Evolutionary conservation across 2,113 vertebrate species (phyloP).

Genomic region (Brachyhypopomus gauderio): DNA sequence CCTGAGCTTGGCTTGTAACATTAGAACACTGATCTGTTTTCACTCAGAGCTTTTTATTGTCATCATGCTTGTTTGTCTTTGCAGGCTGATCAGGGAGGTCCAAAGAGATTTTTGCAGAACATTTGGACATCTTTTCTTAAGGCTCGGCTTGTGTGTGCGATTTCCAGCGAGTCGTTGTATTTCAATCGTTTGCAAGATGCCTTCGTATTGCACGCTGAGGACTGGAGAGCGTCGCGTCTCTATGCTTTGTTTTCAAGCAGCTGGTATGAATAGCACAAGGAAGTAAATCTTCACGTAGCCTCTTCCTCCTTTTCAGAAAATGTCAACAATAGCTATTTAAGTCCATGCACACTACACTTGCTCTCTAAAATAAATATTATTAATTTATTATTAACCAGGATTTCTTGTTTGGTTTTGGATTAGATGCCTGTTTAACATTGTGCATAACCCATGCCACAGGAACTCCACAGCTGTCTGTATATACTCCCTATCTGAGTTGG

Average conservation of each 20-base stretch:
- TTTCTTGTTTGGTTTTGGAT: not conserved
- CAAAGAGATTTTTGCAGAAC: slow-evolving; percentile 81
- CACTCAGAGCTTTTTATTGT: not conserved
- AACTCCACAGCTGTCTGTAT: slow-evolving; percentile 88
- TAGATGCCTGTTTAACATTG: not conserved
- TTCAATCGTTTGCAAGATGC: slow-evolving; percentile 87
- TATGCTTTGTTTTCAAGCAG: slow-evolving; percentile 90
- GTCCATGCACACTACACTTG: not conserved
- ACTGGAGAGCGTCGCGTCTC: slow-evolving; percentile 79
- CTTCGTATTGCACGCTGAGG: slow-evolving; percentile 71
- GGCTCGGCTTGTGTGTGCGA: slow-evolving; percentile 86
- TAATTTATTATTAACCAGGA: not conserved
- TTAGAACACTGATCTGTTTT: not conserved
- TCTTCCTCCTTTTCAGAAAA: too few relatives aligned
- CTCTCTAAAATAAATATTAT: not conserved
- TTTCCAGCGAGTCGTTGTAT: slow-evolving; percentile 80
- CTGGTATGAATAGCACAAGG: slow-evolving; percentile 73
- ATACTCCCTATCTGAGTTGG: slow-evolving; percentile 82
- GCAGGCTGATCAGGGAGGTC: slow-evolving; percentile 86
- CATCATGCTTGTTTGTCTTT: slow-evolving; percentile 9
- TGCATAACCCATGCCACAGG: slow-evolving; percentile 67
- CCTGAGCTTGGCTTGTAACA: slow-evolving; percentile 1
- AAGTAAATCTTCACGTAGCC: not conserved
- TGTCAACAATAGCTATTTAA: too few relatives aligned
- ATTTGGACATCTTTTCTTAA: slow-evolving; percentile 94